A percentile compares a stretch with the other conserved stretches of the same genome.
These are phyloP conservation scores for Drosophila tsacasi DNA, from an alignment of 1,140 invertebrate genomes.

Conservation along the genomic window DNA sequence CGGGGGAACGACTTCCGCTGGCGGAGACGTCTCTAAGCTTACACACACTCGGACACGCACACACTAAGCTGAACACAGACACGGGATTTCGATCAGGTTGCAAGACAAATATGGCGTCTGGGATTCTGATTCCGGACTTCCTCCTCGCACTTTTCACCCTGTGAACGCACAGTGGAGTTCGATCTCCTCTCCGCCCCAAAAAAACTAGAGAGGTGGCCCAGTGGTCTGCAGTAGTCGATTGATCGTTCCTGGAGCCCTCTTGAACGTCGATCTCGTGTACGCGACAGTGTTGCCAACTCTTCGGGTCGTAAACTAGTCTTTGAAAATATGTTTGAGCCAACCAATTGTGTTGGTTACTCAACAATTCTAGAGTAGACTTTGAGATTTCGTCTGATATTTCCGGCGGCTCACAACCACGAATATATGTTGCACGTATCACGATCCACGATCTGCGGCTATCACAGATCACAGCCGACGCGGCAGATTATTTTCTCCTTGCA, in stretches of 20 bases:
- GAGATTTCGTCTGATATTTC: background rate
- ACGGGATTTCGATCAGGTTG: slow-evolving; percentile 50
- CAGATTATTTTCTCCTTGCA: background rate
- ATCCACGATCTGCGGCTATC: background rate
- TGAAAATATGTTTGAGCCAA: background rate
- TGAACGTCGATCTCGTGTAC: slow-evolving; percentile 49
- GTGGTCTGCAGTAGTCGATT: slow-evolving; percentile 19
- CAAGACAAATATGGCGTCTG: slow-evolving; percentile 79
- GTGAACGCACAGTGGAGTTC: background rate
- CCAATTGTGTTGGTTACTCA: background rate
- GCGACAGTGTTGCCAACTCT: slow-evolving; percentile 23
- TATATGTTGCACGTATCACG: background rate
- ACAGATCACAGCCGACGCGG: background rate
- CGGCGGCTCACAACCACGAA: background rate
- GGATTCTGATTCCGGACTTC: slow-evolving; percentile 51
- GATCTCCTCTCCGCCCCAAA: slow-evolving; percentile 1
- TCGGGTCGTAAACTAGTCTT: background rate
- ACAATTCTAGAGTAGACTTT: background rate
- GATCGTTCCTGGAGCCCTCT: background rate
- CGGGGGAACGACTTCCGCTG: background rate
- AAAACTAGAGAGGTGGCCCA: slow-evolving; percentile 15
- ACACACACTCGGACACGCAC: slow-evolving; percentile 20
- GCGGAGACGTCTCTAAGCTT: background rate
- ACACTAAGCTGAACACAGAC: slow-evolving; percentile 20
- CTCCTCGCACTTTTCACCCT: slow-evolving; percentile 46